Conservation (phyloP, 2,888 invertebrate species). For the Polydrusus pterygomalis region DNA sequence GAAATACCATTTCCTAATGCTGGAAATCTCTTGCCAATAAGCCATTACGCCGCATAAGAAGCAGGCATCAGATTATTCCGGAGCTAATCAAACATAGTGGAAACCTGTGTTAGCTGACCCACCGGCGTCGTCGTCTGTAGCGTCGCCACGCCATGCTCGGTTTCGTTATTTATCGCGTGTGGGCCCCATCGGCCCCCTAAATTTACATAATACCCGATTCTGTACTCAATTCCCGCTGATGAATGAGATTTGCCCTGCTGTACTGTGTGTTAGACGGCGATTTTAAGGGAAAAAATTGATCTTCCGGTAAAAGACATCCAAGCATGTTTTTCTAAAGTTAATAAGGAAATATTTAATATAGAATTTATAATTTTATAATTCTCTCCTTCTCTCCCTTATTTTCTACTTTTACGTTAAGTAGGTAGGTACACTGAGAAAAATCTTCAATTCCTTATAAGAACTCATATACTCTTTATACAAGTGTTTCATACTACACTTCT, state of each 20-base stretch:
- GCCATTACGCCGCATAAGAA: constrained; percentile 23
- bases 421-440: too few relatives aligned
- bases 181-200: constrained; percentile 37
- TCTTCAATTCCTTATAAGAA: too few relatives aligned
- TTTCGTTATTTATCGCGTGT: constrained; percentile 50
- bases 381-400: too few relatives aligned
- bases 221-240: constrained; percentile 54
- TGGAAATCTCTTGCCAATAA: neutral
- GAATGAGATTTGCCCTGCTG: constrained; percentile 55
- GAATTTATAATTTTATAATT: too few relatives aligned
- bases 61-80: constrained; percentile 39
- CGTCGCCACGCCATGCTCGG: constrained; percentile 41
- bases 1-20: too few relatives aligned
- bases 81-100: constrained; percentile 69
- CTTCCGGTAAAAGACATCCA: too few relatives aligned
- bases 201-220: constrained; percentile 56
- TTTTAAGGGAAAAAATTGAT: too few relatives aligned
- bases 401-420: too few relatives aligned
- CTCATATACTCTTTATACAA: too few relatives aligned
- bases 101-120: constrained; percentile 66
- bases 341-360: too few relatives aligned
- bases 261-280: neutral
- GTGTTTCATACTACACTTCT: too few relatives aligned
- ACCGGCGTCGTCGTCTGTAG: constrained; percentile 38
- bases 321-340: too few relatives aligned